Percentiles rank a stretch among this genome's conserved stretches.
Conservation (phyloP, 1,140 invertebrate species). For the Meloidogyne floridensis region DNA sequence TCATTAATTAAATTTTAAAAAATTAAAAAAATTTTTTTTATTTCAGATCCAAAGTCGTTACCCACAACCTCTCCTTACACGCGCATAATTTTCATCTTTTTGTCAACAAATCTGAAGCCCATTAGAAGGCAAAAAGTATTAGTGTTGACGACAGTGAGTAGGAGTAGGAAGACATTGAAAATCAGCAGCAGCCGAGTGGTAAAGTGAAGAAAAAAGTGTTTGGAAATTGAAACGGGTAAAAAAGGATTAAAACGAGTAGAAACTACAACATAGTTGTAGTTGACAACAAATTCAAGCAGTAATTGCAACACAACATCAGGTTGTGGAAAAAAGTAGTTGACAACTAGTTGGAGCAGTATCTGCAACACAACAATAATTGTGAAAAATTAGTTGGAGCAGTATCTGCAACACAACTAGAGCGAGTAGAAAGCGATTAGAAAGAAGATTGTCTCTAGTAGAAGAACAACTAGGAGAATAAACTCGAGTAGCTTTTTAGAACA, state of each 20-base stretch:
- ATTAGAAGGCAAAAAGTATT: background rate
- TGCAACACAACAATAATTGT: background rate
- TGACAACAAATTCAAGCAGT: background rate
- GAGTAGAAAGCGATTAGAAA: too few species aligned
- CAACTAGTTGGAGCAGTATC: background rate
- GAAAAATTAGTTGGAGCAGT: background rate
- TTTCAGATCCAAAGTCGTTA: background rate
- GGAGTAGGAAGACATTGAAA: background rate
- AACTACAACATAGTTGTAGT: background rate
- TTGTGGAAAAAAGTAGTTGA: background rate
- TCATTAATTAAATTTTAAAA: too few species aligned
- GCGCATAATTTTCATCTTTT: background rate
- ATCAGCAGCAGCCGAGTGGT: background rate
- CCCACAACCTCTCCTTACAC: too few species aligned
- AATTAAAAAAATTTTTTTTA: background rate
- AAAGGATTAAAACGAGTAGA: background rate
- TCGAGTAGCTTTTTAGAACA: too few species aligned
- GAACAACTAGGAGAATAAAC: too few species aligned
- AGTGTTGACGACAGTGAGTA: background rate
- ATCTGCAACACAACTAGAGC: too few species aligned
- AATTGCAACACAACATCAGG: background rate
- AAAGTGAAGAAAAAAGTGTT: background rate
- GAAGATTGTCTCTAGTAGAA: too few species aligned
- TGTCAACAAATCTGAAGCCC: conserved; percentile 4
- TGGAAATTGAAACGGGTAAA: background rate